These are phyloP conservation scores for Rhizomys pruinosus DNA, from an alignment of 2,113 vertebrate genomes.

Conservation along the genomic window DNA sequence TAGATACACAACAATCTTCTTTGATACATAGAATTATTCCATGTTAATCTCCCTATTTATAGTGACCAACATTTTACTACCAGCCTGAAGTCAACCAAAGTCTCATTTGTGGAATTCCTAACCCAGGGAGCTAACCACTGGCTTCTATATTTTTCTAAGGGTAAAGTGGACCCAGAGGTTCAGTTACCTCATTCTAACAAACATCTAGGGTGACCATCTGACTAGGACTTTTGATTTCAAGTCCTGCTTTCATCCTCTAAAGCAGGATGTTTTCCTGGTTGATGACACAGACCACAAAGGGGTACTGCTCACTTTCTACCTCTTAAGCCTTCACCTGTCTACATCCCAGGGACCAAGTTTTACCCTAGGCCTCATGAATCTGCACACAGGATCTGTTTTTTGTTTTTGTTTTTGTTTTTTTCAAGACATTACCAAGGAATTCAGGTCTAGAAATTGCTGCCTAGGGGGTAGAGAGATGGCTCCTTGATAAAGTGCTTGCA, in stretches of 20 bases:
- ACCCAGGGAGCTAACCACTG: background rate
- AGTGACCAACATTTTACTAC: background rate
- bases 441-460: background rate
- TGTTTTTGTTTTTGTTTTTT: too few species aligned
- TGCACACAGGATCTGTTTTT: background rate
- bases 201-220: background rate
- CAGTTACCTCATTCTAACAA: background rate
- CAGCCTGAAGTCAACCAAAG: conserved; percentile 2
- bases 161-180: background rate
- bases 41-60: background rate
- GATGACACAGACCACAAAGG: background rate
- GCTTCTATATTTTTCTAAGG: background rate
- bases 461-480: background rate
- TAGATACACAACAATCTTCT: conserved; percentile 8
- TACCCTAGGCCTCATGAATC: background rate
- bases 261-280: background rate
- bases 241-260: background rate
- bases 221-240: background rate
- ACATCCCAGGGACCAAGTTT: background rate
- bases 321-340: background rate
- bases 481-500: background rate
- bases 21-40: background rate
- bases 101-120: background rate
- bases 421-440: background rate
- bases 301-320: background rate